These are phyloP conservation scores for Camelus dromedarius DNA, from an alignment of 2,113 vertebrate genomes.

Conservation along the genomic window DNA sequence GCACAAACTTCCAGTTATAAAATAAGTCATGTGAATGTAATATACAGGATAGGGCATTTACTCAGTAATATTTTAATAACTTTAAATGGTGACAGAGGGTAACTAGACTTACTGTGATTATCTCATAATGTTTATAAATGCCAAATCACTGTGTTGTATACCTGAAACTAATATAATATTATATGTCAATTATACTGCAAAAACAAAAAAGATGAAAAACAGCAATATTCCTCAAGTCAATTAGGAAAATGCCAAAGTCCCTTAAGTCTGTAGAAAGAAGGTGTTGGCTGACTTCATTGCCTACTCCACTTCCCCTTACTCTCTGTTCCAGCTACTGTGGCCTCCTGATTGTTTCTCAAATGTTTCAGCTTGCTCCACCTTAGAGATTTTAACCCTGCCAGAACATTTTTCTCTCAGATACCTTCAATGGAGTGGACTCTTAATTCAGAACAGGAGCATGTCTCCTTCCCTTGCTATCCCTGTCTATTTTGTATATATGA, in stretches of 20 bases:
- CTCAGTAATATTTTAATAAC: not conserved
- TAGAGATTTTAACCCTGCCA: not conserved
- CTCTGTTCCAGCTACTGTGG: not conserved
- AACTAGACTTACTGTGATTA: not conserved
- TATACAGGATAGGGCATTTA: not conserved
- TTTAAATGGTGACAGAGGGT: not conserved
- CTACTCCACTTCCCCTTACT: not conserved
- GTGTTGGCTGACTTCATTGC: not conserved
- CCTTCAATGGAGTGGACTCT: not conserved
- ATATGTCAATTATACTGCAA: not conserved
- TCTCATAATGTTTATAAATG: not conserved
- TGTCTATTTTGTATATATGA: not conserved
- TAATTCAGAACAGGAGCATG: not conserved
- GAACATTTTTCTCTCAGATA: not conserved
- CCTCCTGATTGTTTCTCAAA: not conserved
- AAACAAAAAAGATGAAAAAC: not conserved
- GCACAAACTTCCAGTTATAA: not conserved
- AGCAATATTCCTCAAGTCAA: not conserved
- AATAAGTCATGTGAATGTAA: not conserved
- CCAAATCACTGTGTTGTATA: not conserved
- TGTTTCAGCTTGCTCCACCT: not conserved
- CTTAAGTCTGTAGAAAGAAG: not conserved
- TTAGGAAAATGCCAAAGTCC: not conserved
- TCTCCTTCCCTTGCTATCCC: not conserved
- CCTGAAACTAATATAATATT: not conserved